These are phyloP conservation scores for Tapirus terrestris DNA, from an alignment of 2,113 vertebrate genomes.

Conservation along the genomic window DNA sequence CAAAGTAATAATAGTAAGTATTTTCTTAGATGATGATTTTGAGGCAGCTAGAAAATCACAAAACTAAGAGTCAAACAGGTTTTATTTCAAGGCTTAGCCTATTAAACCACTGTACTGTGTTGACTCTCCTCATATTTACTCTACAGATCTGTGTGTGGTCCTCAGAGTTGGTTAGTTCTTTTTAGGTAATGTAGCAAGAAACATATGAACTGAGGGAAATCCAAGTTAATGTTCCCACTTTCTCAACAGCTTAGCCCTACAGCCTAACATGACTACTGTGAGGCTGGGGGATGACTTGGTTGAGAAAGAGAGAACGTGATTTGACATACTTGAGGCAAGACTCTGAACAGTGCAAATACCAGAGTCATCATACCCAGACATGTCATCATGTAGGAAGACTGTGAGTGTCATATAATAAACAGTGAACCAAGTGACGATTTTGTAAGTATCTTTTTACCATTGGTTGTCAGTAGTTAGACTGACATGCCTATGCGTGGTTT, in stretches of 20 bases:
- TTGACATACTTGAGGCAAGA: conserved; percentile 66
- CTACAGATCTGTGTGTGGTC: not conserved
- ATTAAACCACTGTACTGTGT: not conserved
- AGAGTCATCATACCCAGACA: conserved; percentile 48
- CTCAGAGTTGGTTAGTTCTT: conserved; percentile 44
- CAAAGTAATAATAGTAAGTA: not conserved
- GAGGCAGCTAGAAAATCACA: not conserved
- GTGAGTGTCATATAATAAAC: conserved; percentile 44
- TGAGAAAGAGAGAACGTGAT: not conserved
- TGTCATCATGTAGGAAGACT: conserved; percentile 72
- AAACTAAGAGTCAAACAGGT: not conserved
- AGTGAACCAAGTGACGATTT: conserved; percentile 52
- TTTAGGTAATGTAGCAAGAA: conserved; percentile 63
- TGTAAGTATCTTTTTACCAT: conserved; percentile 54
- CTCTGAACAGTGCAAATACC: conserved; percentile 68
- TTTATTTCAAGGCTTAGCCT: not conserved
- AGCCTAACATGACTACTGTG: not conserved
- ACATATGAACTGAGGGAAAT: conserved; percentile 71
- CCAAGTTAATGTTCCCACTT: conserved; percentile 55
- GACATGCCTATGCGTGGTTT: rapidly evolving
- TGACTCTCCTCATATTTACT: not conserved
- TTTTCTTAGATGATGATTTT: conserved; percentile 24
- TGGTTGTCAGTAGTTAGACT: not conserved
- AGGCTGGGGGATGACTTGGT: not conserved
- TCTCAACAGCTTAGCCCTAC: not conserved